Base-by-base conservation (phyloP, 2,888 invertebrate species). In the Trissoscelio sp. region DNA sequence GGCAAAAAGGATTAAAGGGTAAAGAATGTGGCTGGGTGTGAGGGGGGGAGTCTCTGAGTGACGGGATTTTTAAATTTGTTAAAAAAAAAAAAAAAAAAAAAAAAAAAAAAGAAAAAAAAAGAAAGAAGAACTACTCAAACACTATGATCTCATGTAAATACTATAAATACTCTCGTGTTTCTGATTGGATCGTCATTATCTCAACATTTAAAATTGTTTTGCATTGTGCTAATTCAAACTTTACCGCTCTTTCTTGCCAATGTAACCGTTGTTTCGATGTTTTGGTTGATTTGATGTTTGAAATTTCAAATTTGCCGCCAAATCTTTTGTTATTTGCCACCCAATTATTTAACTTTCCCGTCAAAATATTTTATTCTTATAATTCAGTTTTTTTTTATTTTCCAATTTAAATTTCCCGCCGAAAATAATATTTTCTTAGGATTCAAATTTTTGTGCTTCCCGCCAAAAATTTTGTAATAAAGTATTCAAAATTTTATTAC, bases 171-270 rank as follows among this genome's bases (percentile, higher is more conserved):
- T 44, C 1, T 44, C 9, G 34, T 16, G 5, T 53, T n/a, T 39
- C 11, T 3, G 2, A 28, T 55, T 58, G 14, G 77, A 62, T 69
- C 69, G 69, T 77, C 69, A 69, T 77, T 77, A 77, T 69, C 77
- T 77, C 77, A 77, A 77, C 77, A 60, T 60, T 20, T 67, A 14
- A 20, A 60, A 60, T 11, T 57, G 12, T 73, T 55, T 22, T 53
- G 69, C 60, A 60, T 42, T 69, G 60, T 53, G 53, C 20, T 42
- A 7, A 66, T 58, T 58, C 11, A 39, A 74, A 39, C 12, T 53
- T 69, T 39, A 0, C 44, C 60, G 60, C 28, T 28, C 24, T 34
- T 12, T 28, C 0, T 16, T 20, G 42, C 14, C 24, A 16, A 5
- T 28, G 42, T 60, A 16, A 18, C 16, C 14, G 11, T 22, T 22